These are phyloP conservation scores for Prunella strophiata DNA, from an alignment of 2,797 vertebrate species.

Conservation along the genomic window DNA sequence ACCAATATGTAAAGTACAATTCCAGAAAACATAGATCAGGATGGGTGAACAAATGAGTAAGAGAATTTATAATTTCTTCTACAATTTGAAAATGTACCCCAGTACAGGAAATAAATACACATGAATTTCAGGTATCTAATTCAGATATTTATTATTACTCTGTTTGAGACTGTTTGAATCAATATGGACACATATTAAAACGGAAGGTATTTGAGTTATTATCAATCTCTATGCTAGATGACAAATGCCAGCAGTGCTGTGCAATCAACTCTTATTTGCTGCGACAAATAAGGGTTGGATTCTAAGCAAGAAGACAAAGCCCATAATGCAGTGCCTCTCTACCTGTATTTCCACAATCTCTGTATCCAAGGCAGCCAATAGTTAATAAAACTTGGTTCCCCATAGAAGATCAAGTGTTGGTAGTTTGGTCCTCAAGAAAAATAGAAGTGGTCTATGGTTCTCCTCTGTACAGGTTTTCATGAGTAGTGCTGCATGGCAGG, in stretches of 20 bases:
- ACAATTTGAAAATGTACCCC: background rate
- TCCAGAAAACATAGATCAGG: background rate
- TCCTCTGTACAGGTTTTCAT: background rate
- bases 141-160: background rate
- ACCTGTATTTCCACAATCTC: background rate
- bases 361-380: background rate
- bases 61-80: background rate
- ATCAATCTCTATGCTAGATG: background rate
- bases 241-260: background rate
- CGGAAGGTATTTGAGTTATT: background rate
- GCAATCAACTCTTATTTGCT: rapidly evolving
- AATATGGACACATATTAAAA: background rate
- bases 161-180: background rate
- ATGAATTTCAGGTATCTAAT: background rate
- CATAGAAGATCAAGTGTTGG: background rate
- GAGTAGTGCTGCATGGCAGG: background rate
- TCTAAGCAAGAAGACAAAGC: background rate
- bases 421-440: background rate
- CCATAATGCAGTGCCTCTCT: background rate
- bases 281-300: background rate
- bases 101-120: background rate
- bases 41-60: background rate
- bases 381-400: background rate
- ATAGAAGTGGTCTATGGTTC: background rate
- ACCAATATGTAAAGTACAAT: background rate